Conservation (phyloP, 2,797 vertebrate species). For the Hirundo rustica region DNA sequence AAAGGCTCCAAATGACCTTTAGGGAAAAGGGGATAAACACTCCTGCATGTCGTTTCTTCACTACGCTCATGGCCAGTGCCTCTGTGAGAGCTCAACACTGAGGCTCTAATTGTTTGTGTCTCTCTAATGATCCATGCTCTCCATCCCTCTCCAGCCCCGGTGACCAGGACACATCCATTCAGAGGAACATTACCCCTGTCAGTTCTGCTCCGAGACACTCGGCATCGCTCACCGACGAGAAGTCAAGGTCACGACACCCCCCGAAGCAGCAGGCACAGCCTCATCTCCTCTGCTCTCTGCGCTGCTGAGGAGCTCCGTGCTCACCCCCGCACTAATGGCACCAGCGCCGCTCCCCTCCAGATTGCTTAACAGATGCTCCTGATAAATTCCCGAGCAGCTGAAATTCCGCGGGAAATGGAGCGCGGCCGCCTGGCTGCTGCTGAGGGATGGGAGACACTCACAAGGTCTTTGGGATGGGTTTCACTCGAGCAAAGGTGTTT, state of each 20-base stretch:
- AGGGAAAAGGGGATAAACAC: not conserved
- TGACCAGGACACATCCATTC: conserved; percentile 37
- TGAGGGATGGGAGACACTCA: conserved; percentile 25
- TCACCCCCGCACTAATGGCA: not conserved
- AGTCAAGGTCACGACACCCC: conserved; percentile 2
- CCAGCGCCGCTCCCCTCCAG: conserved; percentile 52
- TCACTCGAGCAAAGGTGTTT: not conserved
- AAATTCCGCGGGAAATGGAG: conserved; percentile 65
- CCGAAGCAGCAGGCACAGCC: not conserved
- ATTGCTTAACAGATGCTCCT: conserved; percentile 67
- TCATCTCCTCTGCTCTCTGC: not conserved
- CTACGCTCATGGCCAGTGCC: not conserved
- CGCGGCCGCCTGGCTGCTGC: not conserved
- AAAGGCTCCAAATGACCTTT: not conserved
- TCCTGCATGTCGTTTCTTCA: not conserved
- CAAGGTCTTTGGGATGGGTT: conserved; percentile 16
- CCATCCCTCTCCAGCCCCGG: not conserved
- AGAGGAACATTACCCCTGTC: not conserved
- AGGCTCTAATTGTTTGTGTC: not conserved
- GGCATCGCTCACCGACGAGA: not conserved
- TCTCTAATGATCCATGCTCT: not conserved
- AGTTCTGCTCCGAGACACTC: conserved; percentile 15
- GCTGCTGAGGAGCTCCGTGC: conserved; percentile 6
- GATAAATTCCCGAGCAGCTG: conserved; percentile 42
- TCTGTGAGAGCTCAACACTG: not conserved